A percentile compares a stretch with the other conserved stretches of the same genome.
These are phyloP conservation scores for Tetramorium bicarinatum DNA, from an alignment of 2,888 invertebrate genomes.

Conservation along the genomic window DNA sequence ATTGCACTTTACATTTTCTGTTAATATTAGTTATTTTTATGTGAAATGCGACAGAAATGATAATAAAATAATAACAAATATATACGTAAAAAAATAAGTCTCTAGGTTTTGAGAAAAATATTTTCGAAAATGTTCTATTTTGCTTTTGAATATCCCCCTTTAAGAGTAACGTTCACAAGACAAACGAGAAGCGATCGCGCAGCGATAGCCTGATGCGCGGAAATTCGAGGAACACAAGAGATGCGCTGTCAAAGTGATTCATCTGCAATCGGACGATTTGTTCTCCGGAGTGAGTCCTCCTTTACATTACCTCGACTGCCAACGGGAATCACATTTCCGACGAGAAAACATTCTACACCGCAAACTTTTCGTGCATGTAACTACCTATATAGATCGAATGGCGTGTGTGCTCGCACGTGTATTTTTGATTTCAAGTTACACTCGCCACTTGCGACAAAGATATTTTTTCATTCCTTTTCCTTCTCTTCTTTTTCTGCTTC, in stretches of 20 bases:
- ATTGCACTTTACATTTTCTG: too few relatives aligned
- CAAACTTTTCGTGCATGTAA: constrained; percentile 9
- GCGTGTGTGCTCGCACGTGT: constrained; percentile 51
- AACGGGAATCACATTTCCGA: constrained; percentile 9
- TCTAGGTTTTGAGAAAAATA: not conserved
- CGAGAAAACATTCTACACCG: constrained; percentile 12
- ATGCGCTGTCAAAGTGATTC: not conserved
- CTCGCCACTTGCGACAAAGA: not conserved
- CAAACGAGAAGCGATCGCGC: not conserved
- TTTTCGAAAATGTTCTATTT: not conserved
- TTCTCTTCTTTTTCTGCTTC: not conserved
- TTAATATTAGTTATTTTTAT: not conserved
- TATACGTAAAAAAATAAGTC: too few relatives aligned
- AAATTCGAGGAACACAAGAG: not conserved
- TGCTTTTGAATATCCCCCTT: not conserved
- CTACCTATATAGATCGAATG: constrained; percentile 64
- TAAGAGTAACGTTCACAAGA: not conserved
- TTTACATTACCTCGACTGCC: constrained; percentile 4
- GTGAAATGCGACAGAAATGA: not conserved
- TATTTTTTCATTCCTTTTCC: not conserved
- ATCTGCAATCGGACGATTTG: not conserved
- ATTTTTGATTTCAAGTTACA: constrained; percentile 48
- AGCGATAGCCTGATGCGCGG: not conserved
- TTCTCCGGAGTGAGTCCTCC: not conserved
- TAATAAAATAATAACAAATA: too few relatives aligned